Base-by-base conservation (phyloP, 2,888 invertebrate species). In the Nephrotoma appendiculata region DNA sequence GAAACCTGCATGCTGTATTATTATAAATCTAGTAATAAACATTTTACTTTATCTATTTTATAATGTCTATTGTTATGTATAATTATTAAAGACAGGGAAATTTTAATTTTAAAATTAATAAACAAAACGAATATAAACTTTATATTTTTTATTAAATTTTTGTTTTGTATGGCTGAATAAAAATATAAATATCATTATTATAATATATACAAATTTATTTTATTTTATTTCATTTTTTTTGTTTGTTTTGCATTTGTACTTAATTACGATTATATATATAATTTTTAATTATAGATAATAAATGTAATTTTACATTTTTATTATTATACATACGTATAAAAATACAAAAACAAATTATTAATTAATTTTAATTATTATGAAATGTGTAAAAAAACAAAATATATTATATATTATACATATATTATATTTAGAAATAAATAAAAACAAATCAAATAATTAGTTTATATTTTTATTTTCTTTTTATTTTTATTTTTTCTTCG, bases 261-360 rank as follows among this genome's bases (percentile, higher is more conserved):
- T 71, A 71, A 71, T 71, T 31, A 31, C 7, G 31, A 71, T 71
- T 31, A 31, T 31, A 31, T 31, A 31, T 31, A 31, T 71, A 52
- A 52, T 31, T 71, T 71, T 71, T 71, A 71, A 71, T 31, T n/a
- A 7, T 71, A 71, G 9, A 71, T 31, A 71, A 31, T 71, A 71
- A 71, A 71, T 52, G 15, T 52, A 83, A 83, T 41, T 85, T 85
- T 43, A 42, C 43, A 85, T 43, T 85, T 43, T 85, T 41, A 85
- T 85, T 85, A 85, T 85, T 52, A 42, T 15, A 42, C 6, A 85
- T 15, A 42, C 42, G 42, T 42, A 84, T n/a, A 85, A 15, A 85
- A 85, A 71, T 11, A 19, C n/a, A 85, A 85, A 41, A 41, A 43
- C 84, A 85, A 85, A 85, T 85, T 85, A 85, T 85, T 85, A 85